Conservation (phyloP, 2,888 invertebrate genomes). For the Phaedon cochleariae region DNA sequence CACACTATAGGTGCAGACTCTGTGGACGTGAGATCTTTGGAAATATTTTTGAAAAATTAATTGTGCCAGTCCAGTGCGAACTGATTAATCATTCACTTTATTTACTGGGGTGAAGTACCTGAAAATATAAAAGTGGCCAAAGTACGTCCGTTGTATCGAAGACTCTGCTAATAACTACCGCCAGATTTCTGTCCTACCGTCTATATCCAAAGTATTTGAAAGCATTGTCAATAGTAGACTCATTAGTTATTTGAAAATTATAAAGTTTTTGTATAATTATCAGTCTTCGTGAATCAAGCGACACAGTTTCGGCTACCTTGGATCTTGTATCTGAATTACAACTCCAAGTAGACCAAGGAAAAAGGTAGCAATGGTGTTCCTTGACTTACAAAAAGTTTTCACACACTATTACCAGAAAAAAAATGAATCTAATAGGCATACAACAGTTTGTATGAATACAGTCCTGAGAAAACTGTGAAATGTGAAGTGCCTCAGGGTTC, state of each 20-base stretch:
- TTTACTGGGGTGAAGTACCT: neutral
- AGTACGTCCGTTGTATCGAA: neutral
- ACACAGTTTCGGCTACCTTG: slow-evolving; percentile 1
- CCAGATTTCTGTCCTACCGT: neutral
- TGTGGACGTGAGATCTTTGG: neutral
- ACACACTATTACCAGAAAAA: too few relatives aligned
- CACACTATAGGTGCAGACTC: neutral
- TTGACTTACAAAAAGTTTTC: neutral
- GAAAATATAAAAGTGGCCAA: neutral
- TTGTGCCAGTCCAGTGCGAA: neutral
- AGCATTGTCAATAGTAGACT: too few relatives aligned
- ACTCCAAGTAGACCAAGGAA: neutral
- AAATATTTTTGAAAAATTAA: neutral
- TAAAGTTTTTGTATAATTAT: too few relatives aligned
- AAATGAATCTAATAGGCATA: too few relatives aligned
- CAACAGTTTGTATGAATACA: too few relatives aligned
- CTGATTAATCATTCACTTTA: neutral
- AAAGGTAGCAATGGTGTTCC: neutral
- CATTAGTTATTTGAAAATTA: neutral
- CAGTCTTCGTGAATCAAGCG: neutral
- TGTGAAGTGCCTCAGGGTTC: too few relatives aligned
- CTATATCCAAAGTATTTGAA: too few relatives aligned
- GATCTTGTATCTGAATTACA: slow-evolving; percentile 2
- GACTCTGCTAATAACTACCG: neutral
- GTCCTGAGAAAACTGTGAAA: too few relatives aligned